Percentiles rank a stretch among this genome's conserved stretches.
These are phyloP conservation scores for Heteromormyrus szaboi DNA, from an alignment of 2,797 vertebrate genomes.

Conservation along the genomic window DNA sequence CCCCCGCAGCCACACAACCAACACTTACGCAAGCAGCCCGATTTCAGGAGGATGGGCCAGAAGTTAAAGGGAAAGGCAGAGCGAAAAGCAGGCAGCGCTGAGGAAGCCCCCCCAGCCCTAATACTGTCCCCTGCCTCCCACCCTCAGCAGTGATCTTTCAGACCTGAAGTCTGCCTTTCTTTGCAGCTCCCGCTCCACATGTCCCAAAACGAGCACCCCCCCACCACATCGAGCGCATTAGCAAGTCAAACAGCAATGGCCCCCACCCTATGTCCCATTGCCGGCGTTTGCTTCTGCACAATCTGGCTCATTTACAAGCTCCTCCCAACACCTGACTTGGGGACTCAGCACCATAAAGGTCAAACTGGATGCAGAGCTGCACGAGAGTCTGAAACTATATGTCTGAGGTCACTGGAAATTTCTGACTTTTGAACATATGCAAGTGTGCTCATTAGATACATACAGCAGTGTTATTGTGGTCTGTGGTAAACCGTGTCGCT, in stretches of 20 bases:
- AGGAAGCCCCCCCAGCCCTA: not conserved
- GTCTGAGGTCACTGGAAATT: slow-evolving; percentile 12
- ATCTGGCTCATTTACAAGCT: not conserved
- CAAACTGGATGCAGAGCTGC: not conserved
- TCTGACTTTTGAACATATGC: not conserved
- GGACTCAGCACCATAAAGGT: not conserved
- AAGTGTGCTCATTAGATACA: not conserved
- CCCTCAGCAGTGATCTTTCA: not conserved
- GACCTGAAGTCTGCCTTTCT: not conserved
- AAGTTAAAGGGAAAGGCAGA: not conserved
- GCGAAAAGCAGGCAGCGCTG: not conserved
- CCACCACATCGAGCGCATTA: not conserved
- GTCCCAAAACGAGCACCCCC: not conserved
- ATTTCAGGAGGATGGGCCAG: not conserved
- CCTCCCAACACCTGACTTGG: not conserved
- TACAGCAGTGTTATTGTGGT: not conserved
- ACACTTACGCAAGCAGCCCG: not conserved
- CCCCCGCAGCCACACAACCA: not conserved
- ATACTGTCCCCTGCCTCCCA: not conserved
- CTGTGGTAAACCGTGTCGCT: not conserved
- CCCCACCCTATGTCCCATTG: not conserved
- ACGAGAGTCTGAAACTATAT: not conserved
- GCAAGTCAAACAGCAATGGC: not conserved
- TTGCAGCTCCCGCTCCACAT: not conserved
- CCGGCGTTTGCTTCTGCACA: not conserved